Evolutionary conservation across 1,140 invertebrate species (phyloP).

Genomic region (Tetraneura akinire): DNA sequence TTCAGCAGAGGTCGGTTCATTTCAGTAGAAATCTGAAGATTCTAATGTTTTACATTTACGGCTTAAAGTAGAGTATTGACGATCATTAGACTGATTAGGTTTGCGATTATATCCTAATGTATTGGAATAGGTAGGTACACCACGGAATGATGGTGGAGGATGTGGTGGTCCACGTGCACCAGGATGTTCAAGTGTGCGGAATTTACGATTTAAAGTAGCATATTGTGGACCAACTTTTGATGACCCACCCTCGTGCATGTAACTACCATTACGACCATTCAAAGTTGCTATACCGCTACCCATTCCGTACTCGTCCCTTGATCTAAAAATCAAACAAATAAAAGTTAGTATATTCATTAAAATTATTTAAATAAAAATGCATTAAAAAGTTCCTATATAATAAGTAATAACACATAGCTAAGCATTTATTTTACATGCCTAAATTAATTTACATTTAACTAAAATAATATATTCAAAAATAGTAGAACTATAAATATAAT

Average conservation of each 20-base stretch:
- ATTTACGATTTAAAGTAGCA: conserved; percentile 64
- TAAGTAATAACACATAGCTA: conserved; percentile 9
- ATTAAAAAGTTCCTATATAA: neutral
- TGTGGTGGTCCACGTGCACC: conserved; percentile 33
- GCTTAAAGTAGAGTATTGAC: conserved; percentile 72
- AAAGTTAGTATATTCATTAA: conserved; percentile 58
- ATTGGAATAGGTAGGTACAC: conserved; percentile 55
- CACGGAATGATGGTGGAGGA: conserved; percentile 53
- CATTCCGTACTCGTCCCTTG: conserved; percentile 61
- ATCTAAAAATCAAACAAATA: conserved; percentile 62
- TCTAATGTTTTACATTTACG: conserved; percentile 94
- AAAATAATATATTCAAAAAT: neutral
- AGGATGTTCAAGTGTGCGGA: conserved; percentile 57
- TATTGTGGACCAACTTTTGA: conserved; percentile 68
- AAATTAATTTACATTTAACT: conserved; percentile 18
- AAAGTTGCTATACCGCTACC: conserved; percentile 60
- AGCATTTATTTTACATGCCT: conserved; percentile 2
- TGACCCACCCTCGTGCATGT: conserved; percentile 57
- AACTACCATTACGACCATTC: conserved; percentile 40
- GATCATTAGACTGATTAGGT: conserved; percentile 56
- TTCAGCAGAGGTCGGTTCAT: conserved; percentile 61
- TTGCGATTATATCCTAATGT: conserved; percentile 53
- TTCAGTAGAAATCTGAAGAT: conserved; percentile 90
- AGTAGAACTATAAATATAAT: too few species aligned
- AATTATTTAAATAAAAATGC: neutral